Percentiles rank a stretch among this genome's conserved stretches.
Evolutionary conservation across 2,888 invertebrate species (phyloP).

Genomic region (Tinea semifulvella): DNA sequence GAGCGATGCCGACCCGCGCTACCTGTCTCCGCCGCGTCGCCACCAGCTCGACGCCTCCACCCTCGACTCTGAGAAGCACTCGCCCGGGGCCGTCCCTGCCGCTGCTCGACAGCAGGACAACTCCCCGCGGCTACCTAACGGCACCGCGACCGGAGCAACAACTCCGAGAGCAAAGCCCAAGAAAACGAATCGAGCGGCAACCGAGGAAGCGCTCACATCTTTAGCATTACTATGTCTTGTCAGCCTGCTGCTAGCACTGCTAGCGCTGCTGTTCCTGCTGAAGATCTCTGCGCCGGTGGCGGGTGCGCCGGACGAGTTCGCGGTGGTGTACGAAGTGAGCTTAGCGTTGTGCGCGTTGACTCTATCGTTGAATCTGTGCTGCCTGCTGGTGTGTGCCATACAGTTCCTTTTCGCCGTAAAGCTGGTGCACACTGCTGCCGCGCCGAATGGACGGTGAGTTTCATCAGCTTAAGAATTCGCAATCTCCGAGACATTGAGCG

Average conservation of each 20-base stretch:
- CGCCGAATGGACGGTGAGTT: constrained; percentile 74
- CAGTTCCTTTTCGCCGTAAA: constrained; percentile 95
- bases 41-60: constrained; percentile 73
- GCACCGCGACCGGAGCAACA: constrained; percentile 53
- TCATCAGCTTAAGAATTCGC: constrained; percentile 1
- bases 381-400: constrained; percentile 91
- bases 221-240: constrained; percentile 86
- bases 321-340: constrained; percentile 91
- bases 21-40: constrained; percentile 67
- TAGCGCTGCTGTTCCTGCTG: constrained; percentile 85
- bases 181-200: constrained; percentile 45
- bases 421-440: constrained; percentile 85
- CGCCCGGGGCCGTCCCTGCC: constrained; percentile 31
- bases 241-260: constrained; percentile 81
- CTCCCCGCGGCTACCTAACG: constrained; percentile 57
- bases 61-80: constrained; percentile 72
- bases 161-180: constrained; percentile 41
- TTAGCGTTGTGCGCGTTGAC: constrained; percentile 89
- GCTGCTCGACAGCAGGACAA: constrained; percentile 35
- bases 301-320: constrained; percentile 79
- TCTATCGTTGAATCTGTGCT: constrained; percentile 87
- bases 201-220: constrained; percentile 82
- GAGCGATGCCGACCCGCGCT: constrained; percentile 56
- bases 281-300: constrained; percentile 80
- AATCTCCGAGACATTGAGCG: not conserved